Percentiles rank a stretch among this genome's conserved stretches.
phyloP scores from a whole-genome alignment of 2,797 vertebrate species.

The Coccyzus lansbergi region DNA sequence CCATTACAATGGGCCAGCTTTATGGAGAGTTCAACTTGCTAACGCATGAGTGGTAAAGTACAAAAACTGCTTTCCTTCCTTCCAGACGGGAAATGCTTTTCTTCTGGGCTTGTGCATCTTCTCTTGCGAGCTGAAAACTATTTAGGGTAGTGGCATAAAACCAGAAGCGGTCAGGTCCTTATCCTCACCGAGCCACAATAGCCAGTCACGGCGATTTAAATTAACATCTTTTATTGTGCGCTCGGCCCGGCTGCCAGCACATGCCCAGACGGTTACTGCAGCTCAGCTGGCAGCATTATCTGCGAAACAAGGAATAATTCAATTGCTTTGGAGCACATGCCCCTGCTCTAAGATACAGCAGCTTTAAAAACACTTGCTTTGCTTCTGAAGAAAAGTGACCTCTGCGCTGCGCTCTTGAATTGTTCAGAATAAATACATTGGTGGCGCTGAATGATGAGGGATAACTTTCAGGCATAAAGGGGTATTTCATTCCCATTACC shows the following conservation, averaged over 20 bases:
- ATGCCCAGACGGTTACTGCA: constrained; percentile 59
- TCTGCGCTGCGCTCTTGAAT: not conserved
- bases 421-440: constrained; percentile 25
- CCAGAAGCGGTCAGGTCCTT: constrained; percentile 33
- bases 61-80: not conserved
- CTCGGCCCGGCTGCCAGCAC: constrained; percentile 19
- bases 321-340: constrained; percentile 32
- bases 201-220: constrained; percentile 36
- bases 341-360: constrained; percentile 36
- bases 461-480: constrained; percentile 19
- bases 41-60: constrained; percentile 91
- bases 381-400: constrained; percentile 30
- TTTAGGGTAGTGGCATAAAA: constrained; percentile 31
- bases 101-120: not conserved
- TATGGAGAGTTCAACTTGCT: constrained; percentile 92
- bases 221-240: constrained; percentile 10
- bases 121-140: not conserved
- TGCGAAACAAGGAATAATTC: constrained; percentile 40
- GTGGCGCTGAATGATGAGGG: constrained; percentile 2
- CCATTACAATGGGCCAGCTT: constrained; percentile 95
- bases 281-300: constrained; percentile 33
- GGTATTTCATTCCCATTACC: not conserved
- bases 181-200: constrained; percentile 5
- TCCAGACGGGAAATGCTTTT: constrained; percentile 2
- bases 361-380: constrained; percentile 43